Conservation (phyloP, 2,888 invertebrate genomes). For the Axea sp. region DNA sequence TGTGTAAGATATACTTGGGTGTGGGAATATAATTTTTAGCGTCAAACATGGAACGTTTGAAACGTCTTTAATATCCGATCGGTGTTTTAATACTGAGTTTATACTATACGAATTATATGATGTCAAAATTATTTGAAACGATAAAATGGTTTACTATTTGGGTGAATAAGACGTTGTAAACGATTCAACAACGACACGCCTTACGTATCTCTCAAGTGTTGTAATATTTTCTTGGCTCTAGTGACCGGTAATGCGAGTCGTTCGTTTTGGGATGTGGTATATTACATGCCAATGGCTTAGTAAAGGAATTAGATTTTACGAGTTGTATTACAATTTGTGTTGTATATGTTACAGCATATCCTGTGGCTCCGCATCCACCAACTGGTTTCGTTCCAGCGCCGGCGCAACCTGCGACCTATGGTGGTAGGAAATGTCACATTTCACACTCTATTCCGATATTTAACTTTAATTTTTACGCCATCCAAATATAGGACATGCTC, state of each 20-base stretch:
- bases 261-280: slow-evolving; percentile 74
- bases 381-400: slow-evolving; percentile 78
- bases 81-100: neutral
- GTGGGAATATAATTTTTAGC: slow-evolving; percentile 74
- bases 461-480: too few species aligned
- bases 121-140: slow-evolving; percentile 4
- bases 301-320: slow-evolving; percentile 37
- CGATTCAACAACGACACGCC: slow-evolving; percentile 65
- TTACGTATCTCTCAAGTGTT: slow-evolving; percentile 61
- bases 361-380: slow-evolving; percentile 78
- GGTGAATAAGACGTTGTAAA: slow-evolving; percentile 60
- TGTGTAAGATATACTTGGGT: slow-evolving; percentile 79
- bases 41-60: slow-evolving; percentile 64
- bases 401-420: slow-evolving; percentile 77
- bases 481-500: too few species aligned
- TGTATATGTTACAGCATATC: slow-evolving; percentile 78
- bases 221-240: slow-evolving; percentile 61
- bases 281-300: slow-evolving; percentile 74
- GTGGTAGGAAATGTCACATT: too few species aligned
- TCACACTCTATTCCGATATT: too few species aligned
- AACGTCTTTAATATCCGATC: slow-evolving; percentile 57
- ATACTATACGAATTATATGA: neutral
- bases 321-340: slow-evolving; percentile 54
- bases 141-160: slow-evolving; percentile 9
- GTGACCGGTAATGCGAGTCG: slow-evolving; percentile 64